Base-by-base conservation (phyloP, 2,113 vertebrate species). In the Brevimyrus niger region DNA sequence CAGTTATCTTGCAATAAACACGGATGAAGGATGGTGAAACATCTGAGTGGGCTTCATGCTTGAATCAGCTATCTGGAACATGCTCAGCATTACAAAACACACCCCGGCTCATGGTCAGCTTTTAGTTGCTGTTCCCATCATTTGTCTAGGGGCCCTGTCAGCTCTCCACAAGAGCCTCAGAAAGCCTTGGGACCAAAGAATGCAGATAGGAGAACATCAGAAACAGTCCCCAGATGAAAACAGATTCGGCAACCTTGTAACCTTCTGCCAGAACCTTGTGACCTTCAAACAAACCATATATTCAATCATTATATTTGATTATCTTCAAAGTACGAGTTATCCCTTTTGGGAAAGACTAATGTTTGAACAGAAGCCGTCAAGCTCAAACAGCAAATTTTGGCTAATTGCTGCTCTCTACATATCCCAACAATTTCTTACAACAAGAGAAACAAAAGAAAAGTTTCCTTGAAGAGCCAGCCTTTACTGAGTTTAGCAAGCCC, bases 161-260 rank as follows among this genome's bases (percentile, higher is more conserved):
- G 91, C 89, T 65, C 91, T 92, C 91, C 92, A 85, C 90, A 6
- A 65, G n/a, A 93, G 91, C 88, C 21, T 89, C 38, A 91, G 92
- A 89, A 88, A 90, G 92, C 47, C 35, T 93, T 92, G 82, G 93
- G 91, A 90, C 90, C 89, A 53, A 1, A 44, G 11, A 53, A 38
- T 42, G 69, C 3, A 11, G 84, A 86, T n/a, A 82, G 50, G 53
- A 90, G 91, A 90, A 53, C 91, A 93, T 91, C 92, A 91, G 92
- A 94, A 92, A 92, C 4, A 55, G 91, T 80, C 86, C 53, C 84
- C 23, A 90, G 92, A 92, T 92, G 91, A 90, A 88, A 58, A 31
- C 31, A 51, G 86, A 23, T 13, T 55, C 13, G 46, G 15, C 15
- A 38, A 80, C 73, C 4, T 80, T 42, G 5, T 80, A 42, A 76